Evolutionary conservation across 2,113 vertebrate species (phyloP).

Genomic region (Clarias magur): DNA sequence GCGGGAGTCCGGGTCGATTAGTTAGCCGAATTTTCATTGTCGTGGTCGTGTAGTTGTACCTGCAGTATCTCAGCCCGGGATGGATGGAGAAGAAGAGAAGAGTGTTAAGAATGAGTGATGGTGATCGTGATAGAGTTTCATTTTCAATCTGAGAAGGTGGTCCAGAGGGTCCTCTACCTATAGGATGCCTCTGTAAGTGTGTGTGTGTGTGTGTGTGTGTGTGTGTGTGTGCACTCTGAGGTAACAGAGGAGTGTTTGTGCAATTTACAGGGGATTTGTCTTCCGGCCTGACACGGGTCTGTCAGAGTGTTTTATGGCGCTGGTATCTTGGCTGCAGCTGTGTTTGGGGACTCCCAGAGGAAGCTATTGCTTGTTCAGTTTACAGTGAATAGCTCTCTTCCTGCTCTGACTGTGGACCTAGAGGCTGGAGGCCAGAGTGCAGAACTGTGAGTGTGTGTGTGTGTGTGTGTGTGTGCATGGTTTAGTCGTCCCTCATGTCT

Average conservation of each 20-base stretch:
- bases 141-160: conserved; percentile 27
- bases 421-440: conserved; percentile 68
- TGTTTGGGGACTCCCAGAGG: conserved; percentile 75
- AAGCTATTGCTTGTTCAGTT: conserved; percentile 77
- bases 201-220: conserved; percentile 53
- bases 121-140: not conserved
- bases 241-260: conserved; percentile 54
- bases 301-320: conserved; percentile 78
- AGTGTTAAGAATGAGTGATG: not conserved
- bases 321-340: conserved; percentile 79
- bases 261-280: conserved; percentile 52
- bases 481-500: conserved; percentile 41
- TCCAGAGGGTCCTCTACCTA: conserved; percentile 20
- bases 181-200: not conserved
- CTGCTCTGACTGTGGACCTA: conserved; percentile 71
- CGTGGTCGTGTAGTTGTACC: not conserved
- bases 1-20: not conserved
- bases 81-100: not conserved
- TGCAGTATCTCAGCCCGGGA: not conserved
- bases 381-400: conserved; percentile 83
- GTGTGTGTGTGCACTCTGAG: not conserved
- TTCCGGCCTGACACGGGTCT: conserved; percentile 65
- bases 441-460: conserved; percentile 47
- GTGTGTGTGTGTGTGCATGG: conserved; percentile 52
- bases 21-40: not conserved